Base-by-base conservation (phyloP, 2,888 invertebrate species). In the Cosmia trapezina region DNA sequence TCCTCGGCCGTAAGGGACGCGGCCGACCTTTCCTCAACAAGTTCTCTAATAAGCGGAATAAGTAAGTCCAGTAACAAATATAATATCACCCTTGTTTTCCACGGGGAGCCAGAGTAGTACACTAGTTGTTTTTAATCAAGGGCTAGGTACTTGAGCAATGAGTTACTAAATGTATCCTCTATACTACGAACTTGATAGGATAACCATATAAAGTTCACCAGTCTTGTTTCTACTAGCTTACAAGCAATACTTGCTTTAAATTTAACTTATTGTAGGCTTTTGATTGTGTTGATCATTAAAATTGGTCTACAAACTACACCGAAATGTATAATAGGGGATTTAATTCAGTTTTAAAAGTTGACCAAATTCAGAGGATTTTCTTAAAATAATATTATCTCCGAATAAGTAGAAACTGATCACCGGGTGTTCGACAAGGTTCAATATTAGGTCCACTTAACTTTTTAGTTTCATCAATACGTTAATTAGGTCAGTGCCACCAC, bases 1-100 rank as follows among this genome's bases (percentile, higher is more conserved):
- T 80, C 69, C 86, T 96, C 1, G 94, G 95, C 5, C 89, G 90
- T 17, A 93, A 92, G 80, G 94, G 91, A 0, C 90, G 93, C 12
- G 78, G 89, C 33, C 83, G 95, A 0, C 94, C 95, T 0, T 94
- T 81, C 81, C 75, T 92, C n/a, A 69, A 73, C 49, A 76, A 73
- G 37, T 69, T 62, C 19, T 37, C 56, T 17, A 51, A 6, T 22
- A 70, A 63, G 9, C 70, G 62, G 1, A 37, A 68, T 19, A 73
- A 71, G 83, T 83, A 43, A 69, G 74, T 70, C 8, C 2, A 6
- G 14, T 51, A 33, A 51, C n/a, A 37, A 49, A 63, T 5, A 49
- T 47, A 62, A 47, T 63, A 47, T 47, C 12, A 8, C 4, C 19
- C 12, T 62, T 47, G 1, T 19, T 19, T 28, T 47, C 2, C 19